Evolutionary conservation across 2,888 invertebrate genomes (phyloP), one percentile per base, ranked within the genome.

Genomic region (Plemyria rubiginata): DNA sequence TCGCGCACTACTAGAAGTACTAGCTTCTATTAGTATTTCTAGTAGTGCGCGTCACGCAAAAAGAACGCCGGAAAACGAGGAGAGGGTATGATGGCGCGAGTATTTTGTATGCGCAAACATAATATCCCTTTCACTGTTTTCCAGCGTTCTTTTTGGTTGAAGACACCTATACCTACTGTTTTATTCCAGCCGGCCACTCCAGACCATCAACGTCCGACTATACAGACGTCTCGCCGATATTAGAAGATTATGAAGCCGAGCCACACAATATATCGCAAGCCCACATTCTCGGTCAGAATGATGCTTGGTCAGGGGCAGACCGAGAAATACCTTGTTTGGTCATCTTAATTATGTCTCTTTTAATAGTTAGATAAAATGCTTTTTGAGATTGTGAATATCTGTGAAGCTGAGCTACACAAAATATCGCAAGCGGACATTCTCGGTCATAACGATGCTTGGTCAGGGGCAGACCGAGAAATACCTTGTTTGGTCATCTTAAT

Each of bases 251-350:
- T 0, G 84, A 86, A 48, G 68, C 77, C 0, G 84, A 83, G 56
- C 77, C 83, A 0, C 74, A 84, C 66, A 91, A 92, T 54, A 84
- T 88, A 22, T 81, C 91, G 0, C 81, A 85, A 59, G 88, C 86
- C 2, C 86, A 85, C 12, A 74, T 87, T 55, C 85, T 82, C 36
- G 84, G 77, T 66, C 74, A 71, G 48, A 62, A 67, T 52, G 67
- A 75, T 36, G 73, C 77, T 55, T 49, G 54, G 48, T 67, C 63
- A 0, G 49, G 38, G 11, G 57, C 49, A 40, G 15, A 62, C 11
- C 40, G 54, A 45, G 53, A 13, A 41, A 72, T 68, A 29, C 60
- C 73, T 60, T 72, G 56, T 65, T 66, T 72, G 5, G 4, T 28
- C 28, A 12, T 12, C 28, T 40, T 40, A 40, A 22, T 22, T 22